Percentiles rank a stretch among this genome's conserved stretches.
These are phyloP conservation scores for Hypselothyrea guttata DNA, from an alignment of 2,888 invertebrate genomes.

Conservation along the genomic window DNA sequence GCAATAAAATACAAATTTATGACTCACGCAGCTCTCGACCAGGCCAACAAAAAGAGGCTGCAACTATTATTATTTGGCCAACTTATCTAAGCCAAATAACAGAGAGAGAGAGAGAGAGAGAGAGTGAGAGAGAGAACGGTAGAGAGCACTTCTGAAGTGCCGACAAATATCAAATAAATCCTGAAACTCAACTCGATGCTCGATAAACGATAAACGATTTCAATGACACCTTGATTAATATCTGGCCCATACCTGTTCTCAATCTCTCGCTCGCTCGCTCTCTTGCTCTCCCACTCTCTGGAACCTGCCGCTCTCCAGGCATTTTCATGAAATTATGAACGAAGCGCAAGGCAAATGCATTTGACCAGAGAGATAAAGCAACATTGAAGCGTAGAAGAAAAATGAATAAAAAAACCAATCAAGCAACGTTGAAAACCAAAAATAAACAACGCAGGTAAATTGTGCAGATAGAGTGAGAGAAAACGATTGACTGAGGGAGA, in stretches of 20 bases:
- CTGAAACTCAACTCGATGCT: conserved; percentile 37
- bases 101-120: conserved; percentile 4
- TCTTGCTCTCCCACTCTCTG: background rate
- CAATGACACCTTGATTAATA: conserved; percentile 81
- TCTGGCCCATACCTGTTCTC: conserved; percentile 54
- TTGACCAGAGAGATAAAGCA: conserved; percentile 70
- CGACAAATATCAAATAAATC: conserved; percentile 38
- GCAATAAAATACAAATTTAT: conserved; percentile 64
- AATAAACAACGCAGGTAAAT: conserved; percentile 69
- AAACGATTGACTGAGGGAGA: too few relatives aligned
- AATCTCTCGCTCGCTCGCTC: conserved; percentile 1
- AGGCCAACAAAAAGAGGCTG: conserved; percentile 53
- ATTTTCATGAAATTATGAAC: conserved; percentile 77
- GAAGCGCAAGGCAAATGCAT: conserved; percentile 66
- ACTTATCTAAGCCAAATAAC: conserved; percentile 47
- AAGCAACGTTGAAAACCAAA: conserved; percentile 73
- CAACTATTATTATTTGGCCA: conserved; percentile 51
- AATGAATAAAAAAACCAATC: conserved; percentile 59
- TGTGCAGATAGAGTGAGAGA: conserved; percentile 15
- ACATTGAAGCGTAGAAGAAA: conserved; percentile 29
- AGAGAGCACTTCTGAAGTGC: conserved; percentile 48
- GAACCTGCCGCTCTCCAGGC: conserved; percentile 22
- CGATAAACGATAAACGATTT: conserved; percentile 79
- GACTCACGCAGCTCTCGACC: conserved; percentile 59
- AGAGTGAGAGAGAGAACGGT: background rate